Conservation (phyloP, 2,888 invertebrate genomes). For the Nematopogon swammerdamellus region DNA sequence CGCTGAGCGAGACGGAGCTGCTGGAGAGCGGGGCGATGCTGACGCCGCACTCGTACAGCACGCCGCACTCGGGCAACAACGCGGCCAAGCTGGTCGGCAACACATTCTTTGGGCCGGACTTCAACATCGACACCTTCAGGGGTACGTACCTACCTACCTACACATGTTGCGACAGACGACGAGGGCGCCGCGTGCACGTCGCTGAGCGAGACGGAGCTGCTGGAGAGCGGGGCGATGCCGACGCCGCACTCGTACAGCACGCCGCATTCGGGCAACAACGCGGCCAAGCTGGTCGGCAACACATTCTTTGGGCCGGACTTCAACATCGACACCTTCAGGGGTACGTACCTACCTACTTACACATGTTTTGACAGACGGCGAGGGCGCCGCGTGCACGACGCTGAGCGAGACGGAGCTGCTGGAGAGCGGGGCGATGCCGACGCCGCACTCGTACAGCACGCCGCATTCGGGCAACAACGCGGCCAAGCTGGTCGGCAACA, state of each 20-base stretch:
- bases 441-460: too few species aligned
- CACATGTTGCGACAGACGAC: too few species aligned
- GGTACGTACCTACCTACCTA: too few species aligned
- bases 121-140: conserved; percentile 83
- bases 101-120: conserved; percentile 95
- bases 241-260: conserved; percentile 45
- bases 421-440: too few species aligned
- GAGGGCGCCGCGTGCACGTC: conserved; percentile 30
- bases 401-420: too few species aligned
- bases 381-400: too few species aligned
- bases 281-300: conserved; percentile 71
- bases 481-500: too few species aligned
- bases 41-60: conserved; percentile 44
- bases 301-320: conserved; percentile 97
- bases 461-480: too few species aligned
- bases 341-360: too few species aligned
- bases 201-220: conserved; percentile 30
- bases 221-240: conserved; percentile 41
- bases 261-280: conserved; percentile 54
- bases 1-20: conserved; percentile 31
- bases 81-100: conserved; percentile 72
- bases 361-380: too few species aligned
- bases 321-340: conserved; percentile 79
- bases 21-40: conserved; percentile 40
- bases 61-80: conserved; percentile 54